These are phyloP conservation scores for Matsumyia berberina DNA, from an alignment of 2,888 invertebrate species.

Conservation along the genomic window DNA sequence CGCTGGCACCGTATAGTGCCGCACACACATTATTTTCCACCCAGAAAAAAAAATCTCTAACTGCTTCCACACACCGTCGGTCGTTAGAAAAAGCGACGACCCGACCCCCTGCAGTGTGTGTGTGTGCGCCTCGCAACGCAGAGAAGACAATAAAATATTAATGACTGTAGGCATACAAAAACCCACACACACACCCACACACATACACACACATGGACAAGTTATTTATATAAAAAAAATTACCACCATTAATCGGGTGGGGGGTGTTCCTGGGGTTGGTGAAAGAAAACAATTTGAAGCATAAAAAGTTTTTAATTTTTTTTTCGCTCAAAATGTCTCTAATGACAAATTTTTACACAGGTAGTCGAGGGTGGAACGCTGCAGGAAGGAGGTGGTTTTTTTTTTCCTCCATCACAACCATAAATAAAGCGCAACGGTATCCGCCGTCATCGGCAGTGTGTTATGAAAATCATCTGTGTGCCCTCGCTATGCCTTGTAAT, in stretches of 20 bases:
- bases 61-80: background rate
- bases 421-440: slow-evolving; percentile 24
- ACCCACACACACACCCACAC: slow-evolving; percentile 1
- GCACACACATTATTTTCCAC: slow-evolving; percentile 11
- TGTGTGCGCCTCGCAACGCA: slow-evolving; percentile 20
- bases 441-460: slow-evolving; percentile 28
- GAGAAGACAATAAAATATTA: slow-evolving; percentile 51
- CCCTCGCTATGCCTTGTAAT: background rate
- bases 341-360: slow-evolving; percentile 33
- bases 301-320: slow-evolving; percentile 21
- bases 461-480: slow-evolving; percentile 16
- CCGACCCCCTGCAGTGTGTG: slow-evolving; percentile 17
- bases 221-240: slow-evolving; percentile 15
- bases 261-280: background rate
- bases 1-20: slow-evolving; percentile 19
- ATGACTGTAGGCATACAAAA: slow-evolving; percentile 26
- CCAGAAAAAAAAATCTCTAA: background rate
- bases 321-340: slow-evolving; percentile 9
- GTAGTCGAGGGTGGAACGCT: slow-evolving; percentile 13
- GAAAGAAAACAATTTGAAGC: background rate
- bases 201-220: background rate
- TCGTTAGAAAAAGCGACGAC: no score
- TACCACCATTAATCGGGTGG: background rate
- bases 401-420: slow-evolving; percentile 13
- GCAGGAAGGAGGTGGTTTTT: no score